Percentiles rank a stretch among this genome's conserved stretches.
phyloP scores from a whole-genome alignment of 2,888 invertebrate genomes.

The Trimorus sp. region DNA sequence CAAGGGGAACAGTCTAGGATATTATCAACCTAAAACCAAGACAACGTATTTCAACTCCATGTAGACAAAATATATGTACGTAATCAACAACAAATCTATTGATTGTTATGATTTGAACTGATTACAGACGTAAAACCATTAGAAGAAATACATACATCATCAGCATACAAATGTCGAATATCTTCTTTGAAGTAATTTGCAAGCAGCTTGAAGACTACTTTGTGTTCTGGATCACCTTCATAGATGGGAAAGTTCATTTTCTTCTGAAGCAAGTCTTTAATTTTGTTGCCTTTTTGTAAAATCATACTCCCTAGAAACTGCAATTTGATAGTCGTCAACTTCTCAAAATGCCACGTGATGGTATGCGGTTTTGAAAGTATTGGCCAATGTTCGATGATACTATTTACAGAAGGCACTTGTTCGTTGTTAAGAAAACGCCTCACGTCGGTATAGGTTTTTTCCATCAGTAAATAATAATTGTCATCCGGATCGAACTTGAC shows the following conservation, averaged over 20 bases:
- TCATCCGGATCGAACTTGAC: not conserved
- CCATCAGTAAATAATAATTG: slow-evolving; percentile 1
- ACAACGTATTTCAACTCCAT: too few relatives aligned
- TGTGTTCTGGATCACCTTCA: too few relatives aligned
- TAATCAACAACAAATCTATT: too few relatives aligned
- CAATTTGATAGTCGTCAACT: slow-evolving; percentile 13
- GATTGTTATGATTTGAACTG: too few relatives aligned
- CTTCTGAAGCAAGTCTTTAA: not conserved
- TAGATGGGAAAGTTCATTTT: too few relatives aligned
- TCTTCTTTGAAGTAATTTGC: too few relatives aligned
- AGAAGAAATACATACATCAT: too few relatives aligned
- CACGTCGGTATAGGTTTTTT: slow-evolving; percentile 1
- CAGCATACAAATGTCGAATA: too few relatives aligned
- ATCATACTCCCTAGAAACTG: slow-evolving; percentile 1
- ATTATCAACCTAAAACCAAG: slow-evolving; percentile 2
- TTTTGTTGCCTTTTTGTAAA: not conserved
- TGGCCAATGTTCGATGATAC: slow-evolving; percentile 8
- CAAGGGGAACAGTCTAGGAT: not conserved
- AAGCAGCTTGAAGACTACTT: too few relatives aligned
- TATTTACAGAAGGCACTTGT: slow-evolving; percentile 6
- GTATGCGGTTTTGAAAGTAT: slow-evolving; percentile 5
- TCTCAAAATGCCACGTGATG: slow-evolving; percentile 22
- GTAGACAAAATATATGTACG: too few relatives aligned
- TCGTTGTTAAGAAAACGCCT: slow-evolving; percentile 14
- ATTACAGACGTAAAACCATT: too few relatives aligned